Evolutionary conservation across 2,797 vertebrate genomes (phyloP).

Genomic region (Cyprinella venusta): DNA sequence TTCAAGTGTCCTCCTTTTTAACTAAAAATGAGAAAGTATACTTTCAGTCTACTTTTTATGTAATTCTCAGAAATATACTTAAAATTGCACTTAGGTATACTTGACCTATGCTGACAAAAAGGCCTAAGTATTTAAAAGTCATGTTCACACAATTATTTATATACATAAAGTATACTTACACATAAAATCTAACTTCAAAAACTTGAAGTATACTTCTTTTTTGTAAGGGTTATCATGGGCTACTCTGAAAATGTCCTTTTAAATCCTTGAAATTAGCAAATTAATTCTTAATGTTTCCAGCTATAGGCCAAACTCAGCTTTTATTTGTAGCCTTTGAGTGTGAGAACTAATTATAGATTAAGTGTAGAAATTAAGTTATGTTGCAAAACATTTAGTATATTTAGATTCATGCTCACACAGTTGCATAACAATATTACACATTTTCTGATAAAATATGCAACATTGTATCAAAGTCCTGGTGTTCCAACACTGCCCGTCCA

Average conservation of each 20-base stretch:
- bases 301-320: slow-evolving; percentile 2
- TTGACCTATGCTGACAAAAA: too few species aligned
- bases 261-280: slow-evolving; percentile 1
- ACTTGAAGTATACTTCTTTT: too few species aligned
- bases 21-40: too few species aligned
- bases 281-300: background rate
- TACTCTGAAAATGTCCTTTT: background rate
- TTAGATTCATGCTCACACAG: background rate
- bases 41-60: too few species aligned
- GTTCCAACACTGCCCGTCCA: slow-evolving; percentile 24
- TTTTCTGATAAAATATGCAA: background rate
- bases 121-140: too few species aligned
- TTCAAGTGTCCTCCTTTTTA: too few species aligned
- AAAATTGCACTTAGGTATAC: too few species aligned
- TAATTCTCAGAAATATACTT: too few species aligned
- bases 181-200: too few species aligned
- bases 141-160: too few species aligned
- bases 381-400: background rate
- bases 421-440: background rate
- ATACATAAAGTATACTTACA: too few species aligned
- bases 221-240: background rate
- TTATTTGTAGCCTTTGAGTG: slow-evolving; percentile 50
- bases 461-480: slow-evolving; percentile 4
- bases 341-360: slow-evolving; percentile 31
- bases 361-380: background rate